A percentile compares a stretch with the other conserved stretches of the same genome.
Conservation (phyloP, 2,888 invertebrate species). For the Hydrotaea cyrtoneurina region DNA sequence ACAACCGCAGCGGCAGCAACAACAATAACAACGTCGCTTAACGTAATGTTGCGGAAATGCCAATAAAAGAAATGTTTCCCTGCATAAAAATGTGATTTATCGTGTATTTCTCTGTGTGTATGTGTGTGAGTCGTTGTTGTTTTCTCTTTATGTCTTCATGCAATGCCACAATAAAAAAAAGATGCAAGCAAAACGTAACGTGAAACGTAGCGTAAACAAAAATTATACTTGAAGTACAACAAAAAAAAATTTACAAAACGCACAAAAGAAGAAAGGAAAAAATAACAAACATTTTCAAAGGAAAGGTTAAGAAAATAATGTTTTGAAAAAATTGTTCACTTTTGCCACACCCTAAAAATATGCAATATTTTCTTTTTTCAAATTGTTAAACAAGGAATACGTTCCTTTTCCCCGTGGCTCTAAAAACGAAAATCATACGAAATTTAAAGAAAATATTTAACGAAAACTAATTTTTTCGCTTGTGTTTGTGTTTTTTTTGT, state of each 20-base stretch:
- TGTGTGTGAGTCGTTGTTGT: no score
- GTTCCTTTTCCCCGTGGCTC: no score
- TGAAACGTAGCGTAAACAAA: neutral
- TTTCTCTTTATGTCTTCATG: neutral
- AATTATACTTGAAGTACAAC: neutral
- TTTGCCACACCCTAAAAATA: slow-evolving; percentile 65
- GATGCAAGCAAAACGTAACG: neutral
- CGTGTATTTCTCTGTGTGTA: neutral
- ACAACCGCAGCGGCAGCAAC: neutral
- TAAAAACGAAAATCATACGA: no score
- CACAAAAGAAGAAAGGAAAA: neutral
- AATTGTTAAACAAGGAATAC: slow-evolving; percentile 9
- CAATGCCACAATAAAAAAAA: neutral
- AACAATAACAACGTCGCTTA: slow-evolving; percentile 3
- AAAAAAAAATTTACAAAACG: neutral
- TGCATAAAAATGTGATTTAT: slow-evolving; percentile 11
- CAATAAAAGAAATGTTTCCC: slow-evolving; percentile 27
- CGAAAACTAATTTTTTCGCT: neutral
- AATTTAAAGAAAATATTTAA: no score
- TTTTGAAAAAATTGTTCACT: neutral
- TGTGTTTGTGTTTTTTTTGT: neutral
- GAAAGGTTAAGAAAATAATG: neutral
- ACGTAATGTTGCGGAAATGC: slow-evolving; percentile 10
- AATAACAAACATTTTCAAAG: neutral
- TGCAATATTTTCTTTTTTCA: slow-evolving; percentile 31